A percentile compares a stretch with the other conserved stretches of the same genome.
Conservation (phyloP, 2,113 vertebrate genomes). For the Centropus unirufus region DNA sequence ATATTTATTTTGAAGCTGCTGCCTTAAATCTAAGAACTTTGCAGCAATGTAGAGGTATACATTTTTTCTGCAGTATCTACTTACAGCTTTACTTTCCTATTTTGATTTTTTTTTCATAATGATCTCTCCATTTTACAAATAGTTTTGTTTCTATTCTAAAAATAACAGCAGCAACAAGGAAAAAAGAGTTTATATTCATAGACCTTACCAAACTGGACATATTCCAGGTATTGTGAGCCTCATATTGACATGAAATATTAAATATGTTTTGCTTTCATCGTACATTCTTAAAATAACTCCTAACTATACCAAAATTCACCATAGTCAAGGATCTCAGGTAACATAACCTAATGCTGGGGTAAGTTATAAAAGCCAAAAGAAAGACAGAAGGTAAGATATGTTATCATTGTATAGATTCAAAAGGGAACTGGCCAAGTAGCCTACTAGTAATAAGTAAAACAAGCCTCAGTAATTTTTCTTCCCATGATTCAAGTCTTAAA, state of each 20-base stretch:
- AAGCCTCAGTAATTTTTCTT: background rate
- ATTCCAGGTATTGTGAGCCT: background rate
- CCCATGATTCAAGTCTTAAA: background rate
- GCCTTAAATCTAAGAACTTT: background rate
- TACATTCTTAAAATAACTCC: background rate
- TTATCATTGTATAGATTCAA: background rate
- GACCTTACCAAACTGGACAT: background rate
- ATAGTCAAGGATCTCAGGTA: background rate
- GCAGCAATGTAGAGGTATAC: background rate
- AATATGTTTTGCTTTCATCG: background rate
- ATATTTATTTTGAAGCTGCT: background rate
- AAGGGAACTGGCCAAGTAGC: background rate
- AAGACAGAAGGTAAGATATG: background rate
- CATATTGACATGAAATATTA: background rate
- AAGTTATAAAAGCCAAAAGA: background rate
- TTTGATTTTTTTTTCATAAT: background rate
- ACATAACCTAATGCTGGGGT: background rate
- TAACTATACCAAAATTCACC: background rate
- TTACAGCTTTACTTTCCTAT: background rate
- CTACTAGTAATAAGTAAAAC: background rate
- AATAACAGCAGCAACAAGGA: background rate
- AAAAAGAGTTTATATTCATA: background rate
- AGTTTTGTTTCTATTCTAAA: background rate
- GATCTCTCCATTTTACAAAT: background rate
- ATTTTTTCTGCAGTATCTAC: background rate